Evolutionary conservation across 2,888 invertebrate species (phyloP).

Genomic region (Barypeithes pellucidus): DNA sequence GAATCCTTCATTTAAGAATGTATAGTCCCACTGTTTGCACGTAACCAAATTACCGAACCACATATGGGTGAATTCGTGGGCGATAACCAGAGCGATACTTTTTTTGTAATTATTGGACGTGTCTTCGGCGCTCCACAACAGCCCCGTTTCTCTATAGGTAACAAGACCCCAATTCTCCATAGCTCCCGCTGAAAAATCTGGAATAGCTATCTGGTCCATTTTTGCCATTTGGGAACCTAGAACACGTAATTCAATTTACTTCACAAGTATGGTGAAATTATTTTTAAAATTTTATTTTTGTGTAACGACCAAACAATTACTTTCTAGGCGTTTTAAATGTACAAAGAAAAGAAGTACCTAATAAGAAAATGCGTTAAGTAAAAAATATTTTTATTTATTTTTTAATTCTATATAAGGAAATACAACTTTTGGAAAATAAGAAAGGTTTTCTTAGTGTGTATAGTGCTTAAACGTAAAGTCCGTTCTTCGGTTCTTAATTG

Average conservation of each 20-base stretch:
- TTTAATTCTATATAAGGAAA: no score
- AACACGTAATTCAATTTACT: not conserved
- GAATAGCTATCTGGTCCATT: constrained; percentile 87
- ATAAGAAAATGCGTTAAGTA: no score
- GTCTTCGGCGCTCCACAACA: constrained; percentile 71
- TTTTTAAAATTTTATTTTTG: no score
- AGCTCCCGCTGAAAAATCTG: constrained; percentile 87
- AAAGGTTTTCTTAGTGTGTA: no score
- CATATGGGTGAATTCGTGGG: constrained; percentile 88
- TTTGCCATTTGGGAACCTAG: constrained; percentile 69
- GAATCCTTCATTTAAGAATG: constrained; percentile 85
- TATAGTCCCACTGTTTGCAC: constrained; percentile 82
- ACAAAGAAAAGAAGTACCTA: no score
- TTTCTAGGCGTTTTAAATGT: no score
- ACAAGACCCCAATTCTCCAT: constrained; percentile 96
- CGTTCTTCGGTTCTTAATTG: no score
- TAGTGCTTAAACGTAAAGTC: no score
- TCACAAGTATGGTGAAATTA: no score
- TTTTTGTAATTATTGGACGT: constrained; percentile 77
- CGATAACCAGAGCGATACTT: constrained; percentile 77
- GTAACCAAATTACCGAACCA: constrained; percentile 89
- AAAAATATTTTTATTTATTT: no score
- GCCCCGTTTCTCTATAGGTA: constrained; percentile 82
- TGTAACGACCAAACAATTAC: no score
- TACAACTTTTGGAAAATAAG: no score